Conservation (phyloP, 2,797 vertebrate species). For the Adelosebastes latens region DNA sequence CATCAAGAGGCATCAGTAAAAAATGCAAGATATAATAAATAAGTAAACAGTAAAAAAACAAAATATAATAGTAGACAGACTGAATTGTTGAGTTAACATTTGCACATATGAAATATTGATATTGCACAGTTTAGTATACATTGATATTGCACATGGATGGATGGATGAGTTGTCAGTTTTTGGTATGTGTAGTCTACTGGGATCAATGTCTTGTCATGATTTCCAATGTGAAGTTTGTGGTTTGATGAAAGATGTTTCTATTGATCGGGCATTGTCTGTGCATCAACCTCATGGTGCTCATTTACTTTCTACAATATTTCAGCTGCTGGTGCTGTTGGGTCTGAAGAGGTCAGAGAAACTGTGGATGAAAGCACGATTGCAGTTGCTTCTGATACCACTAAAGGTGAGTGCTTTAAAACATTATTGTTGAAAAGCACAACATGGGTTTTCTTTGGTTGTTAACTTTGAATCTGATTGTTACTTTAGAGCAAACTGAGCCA, state of each 20-base stretch:
- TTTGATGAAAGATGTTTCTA: neutral
- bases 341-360: conserved; percentile 9
- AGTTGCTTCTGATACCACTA: neutral
- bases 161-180: too few relatives aligned
- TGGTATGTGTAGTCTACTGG: too few relatives aligned
- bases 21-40: too few relatives aligned
- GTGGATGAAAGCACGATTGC: neutral
- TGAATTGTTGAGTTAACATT: too few relatives aligned
- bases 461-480: neutral
- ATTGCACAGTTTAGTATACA: too few relatives aligned
- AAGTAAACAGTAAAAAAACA: too few relatives aligned
- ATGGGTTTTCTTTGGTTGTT: neutral
- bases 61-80: too few relatives aligned
- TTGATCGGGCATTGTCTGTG: neutral
- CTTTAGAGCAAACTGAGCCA: conserved; percentile 54
- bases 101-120: too few relatives aligned
- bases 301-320: neutral
- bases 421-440: neutral
- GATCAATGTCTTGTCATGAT: too few relatives aligned
- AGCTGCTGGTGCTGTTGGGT: conserved; percentile 22
- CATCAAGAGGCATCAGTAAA: too few relatives aligned
- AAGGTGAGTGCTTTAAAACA: conserved; percentile 36
- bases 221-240: neutral
- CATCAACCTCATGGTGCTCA: neutral
- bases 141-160: too few relatives aligned